phyloP scores from a whole-genome alignment of 53 echinoderm and acorn worm species.

The Stichopus horrens region DNA sequence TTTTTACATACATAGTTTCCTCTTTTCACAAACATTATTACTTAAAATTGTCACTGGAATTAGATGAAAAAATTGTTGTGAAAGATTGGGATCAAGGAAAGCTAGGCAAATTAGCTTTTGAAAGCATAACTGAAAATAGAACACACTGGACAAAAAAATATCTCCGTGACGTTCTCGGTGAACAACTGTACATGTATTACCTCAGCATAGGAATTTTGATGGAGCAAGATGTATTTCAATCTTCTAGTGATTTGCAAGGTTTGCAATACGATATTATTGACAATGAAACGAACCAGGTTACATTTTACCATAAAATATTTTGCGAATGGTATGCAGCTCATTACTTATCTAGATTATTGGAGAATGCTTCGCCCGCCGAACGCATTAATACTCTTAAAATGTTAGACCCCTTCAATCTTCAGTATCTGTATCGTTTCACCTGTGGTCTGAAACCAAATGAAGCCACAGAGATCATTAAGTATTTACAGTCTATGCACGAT shows the following conservation, averaged over 20 bases:
- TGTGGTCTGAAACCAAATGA: background rate
- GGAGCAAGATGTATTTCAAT: background rate
- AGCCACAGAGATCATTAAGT: background rate
- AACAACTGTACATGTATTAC: background rate
- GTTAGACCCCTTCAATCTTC: constrained; percentile 9
- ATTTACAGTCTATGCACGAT: background rate
- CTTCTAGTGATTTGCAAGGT: background rate
- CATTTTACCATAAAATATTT: constrained; percentile 15
- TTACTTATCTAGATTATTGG: background rate
- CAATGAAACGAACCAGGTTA: background rate
- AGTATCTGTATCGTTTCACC: constrained; percentile 16
- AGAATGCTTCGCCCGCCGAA: background rate
- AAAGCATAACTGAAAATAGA: background rate
- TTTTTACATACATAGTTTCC: background rate
- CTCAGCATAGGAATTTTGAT: constrained; percentile 4
- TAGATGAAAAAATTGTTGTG: background rate
- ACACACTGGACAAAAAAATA: constrained; percentile 17
- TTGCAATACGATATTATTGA: background rate
- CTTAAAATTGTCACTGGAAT: background rate
- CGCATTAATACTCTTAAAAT: background rate
- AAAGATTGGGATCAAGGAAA: background rate
- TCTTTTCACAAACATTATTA: constrained; percentile 8
- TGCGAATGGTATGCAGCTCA: constrained; percentile 34
- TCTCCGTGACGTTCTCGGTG: background rate
- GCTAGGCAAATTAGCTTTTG: background rate